Conservation (phyloP, 2,888 invertebrate genomes). For the Microchrysa polita region DNA sequence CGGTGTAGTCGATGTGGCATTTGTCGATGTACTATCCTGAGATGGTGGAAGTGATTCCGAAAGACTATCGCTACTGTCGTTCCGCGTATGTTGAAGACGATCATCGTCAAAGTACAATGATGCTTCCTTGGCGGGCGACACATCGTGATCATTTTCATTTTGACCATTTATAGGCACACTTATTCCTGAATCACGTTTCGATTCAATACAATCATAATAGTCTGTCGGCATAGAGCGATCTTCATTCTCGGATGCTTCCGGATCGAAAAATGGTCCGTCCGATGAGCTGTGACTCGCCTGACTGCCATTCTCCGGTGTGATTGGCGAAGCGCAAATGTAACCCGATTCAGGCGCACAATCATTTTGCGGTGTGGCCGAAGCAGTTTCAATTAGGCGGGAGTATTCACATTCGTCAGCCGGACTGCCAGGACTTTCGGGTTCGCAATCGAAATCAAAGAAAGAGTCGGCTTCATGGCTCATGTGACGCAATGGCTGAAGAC, state of each 20-base stretch:
- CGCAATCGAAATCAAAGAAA: conserved; percentile 73
- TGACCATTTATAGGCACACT: conserved; percentile 41
- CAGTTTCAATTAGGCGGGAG: conserved; percentile 66
- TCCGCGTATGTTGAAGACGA: conserved; percentile 16
- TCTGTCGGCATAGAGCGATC: conserved; percentile 51
- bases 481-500: conserved; percentile 66
- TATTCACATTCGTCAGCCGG: conserved; percentile 73
- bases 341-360: conserved; percentile 66
- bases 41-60: conserved; percentile 53
- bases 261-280: conserved; percentile 67
- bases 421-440: conserved; percentile 75
- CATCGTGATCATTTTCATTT: conserved; percentile 3
- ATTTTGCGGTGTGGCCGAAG: conserved; percentile 66
- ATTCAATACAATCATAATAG: conserved; percentile 51
- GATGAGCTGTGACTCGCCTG: conserved; percentile 65
- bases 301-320: conserved; percentile 50
- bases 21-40: conserved; percentile 51
- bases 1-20: conserved; percentile 48
- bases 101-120: not conserved
- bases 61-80: conserved; percentile 50
- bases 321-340: conserved; percentile 65
- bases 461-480: conserved; percentile 67
- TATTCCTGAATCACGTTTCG: conserved; percentile 46
- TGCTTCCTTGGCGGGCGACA: not conserved
- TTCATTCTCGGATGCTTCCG: conserved; percentile 58